A percentile compares a stretch with the other conserved stretches of the same genome.
Conservation (phyloP, 2,888 invertebrate genomes). For the Malacosoma neustria region DNA sequence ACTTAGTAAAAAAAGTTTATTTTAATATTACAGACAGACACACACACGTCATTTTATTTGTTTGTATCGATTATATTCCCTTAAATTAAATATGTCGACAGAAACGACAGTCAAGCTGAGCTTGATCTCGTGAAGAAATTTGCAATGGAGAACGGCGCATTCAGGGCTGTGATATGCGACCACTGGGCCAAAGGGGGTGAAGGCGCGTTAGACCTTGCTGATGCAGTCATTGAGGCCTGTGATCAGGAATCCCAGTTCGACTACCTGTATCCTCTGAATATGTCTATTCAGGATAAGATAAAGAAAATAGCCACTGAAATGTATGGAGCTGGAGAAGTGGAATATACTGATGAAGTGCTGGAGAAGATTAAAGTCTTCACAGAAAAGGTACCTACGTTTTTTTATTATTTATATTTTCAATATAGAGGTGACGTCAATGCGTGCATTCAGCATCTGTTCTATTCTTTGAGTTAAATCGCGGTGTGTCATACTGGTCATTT, state of each 20-base stretch:
- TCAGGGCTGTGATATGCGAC: conserved; percentile 88
- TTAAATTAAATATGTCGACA: too few species aligned
- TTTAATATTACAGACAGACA: too few species aligned
- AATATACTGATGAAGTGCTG: conserved; percentile 82
- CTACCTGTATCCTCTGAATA: conserved; percentile 80
- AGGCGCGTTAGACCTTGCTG: conserved; percentile 90
- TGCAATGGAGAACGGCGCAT: conserved; percentile 87
- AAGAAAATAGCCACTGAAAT: conserved; percentile 91
- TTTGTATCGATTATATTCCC: too few species aligned
- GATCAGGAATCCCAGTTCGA: conserved; percentile 76
- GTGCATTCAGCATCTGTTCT: too few species aligned
- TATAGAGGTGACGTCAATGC: too few species aligned
- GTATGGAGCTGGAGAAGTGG: conserved; percentile 95
- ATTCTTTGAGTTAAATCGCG: too few species aligned
- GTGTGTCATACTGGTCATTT: too few species aligned
- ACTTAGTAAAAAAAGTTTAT: too few species aligned
- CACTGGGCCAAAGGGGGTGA: conserved; percentile 94
- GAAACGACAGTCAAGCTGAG: conserved; percentile 90
- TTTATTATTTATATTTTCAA: too few species aligned
- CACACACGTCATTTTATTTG: too few species aligned
- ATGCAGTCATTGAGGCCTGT: conserved; percentile 89
- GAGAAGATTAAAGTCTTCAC: conserved; percentile 82
- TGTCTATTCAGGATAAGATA: conserved; percentile 90
- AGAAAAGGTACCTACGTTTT: conserved; percentile 75
- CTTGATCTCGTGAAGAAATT: conserved; percentile 83